Base-by-base conservation (phyloP, 1,140 invertebrate species). In the Drosophila lowei region DNA sequence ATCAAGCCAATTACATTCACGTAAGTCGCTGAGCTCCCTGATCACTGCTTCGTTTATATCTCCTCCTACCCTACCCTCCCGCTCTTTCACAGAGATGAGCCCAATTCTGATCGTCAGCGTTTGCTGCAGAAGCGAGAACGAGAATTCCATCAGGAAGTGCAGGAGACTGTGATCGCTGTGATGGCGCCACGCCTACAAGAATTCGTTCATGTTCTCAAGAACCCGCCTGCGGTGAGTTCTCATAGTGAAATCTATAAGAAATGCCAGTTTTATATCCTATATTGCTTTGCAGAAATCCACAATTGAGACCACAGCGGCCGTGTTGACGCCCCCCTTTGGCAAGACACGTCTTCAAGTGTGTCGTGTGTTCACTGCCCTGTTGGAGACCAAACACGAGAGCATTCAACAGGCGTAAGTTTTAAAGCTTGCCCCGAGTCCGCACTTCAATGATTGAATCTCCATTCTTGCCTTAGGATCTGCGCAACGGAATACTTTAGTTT, bases 331-430 rank as follows among this genome's bases (percentile, higher is more conserved):
- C 55, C 96, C 96, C 38, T 92, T 97, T 80, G 96, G 96, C 30
- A 95, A 94, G 86, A 95, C 95, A 25, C 92, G 96, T 49, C 92
- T 97, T 50, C 95, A 96, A 91, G 94, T 97, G 57, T 93, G 95
- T 60, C 94, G 94, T 88, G 92, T 97, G 41, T 93, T 97, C 60
- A 93, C 94, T 44, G 93, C 94, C 23, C 92, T 97, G 70, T 91
- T 97, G 58, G 92, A 93, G 56, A 94, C 94, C 9, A 95, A 95
- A 85, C 94, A 94, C 89, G 85, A 92, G 54, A 92, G 93, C 64
- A 91, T 96, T 72, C 75, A 90, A 56, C 72, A 92, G 57, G 90
- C 92, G 89, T 91, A 84, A 84, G 90, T 80, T 43, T 57, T 53
- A 2, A 4, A 38, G 11, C 11, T 11, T 38, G 34, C 11, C 9